A percentile compares a stretch with the other conserved stretches of the same genome.
Evolutionary conservation across 2,113 vertebrate species (phyloP).

Genomic region (Psammodynastes pulverulentus): DNA sequence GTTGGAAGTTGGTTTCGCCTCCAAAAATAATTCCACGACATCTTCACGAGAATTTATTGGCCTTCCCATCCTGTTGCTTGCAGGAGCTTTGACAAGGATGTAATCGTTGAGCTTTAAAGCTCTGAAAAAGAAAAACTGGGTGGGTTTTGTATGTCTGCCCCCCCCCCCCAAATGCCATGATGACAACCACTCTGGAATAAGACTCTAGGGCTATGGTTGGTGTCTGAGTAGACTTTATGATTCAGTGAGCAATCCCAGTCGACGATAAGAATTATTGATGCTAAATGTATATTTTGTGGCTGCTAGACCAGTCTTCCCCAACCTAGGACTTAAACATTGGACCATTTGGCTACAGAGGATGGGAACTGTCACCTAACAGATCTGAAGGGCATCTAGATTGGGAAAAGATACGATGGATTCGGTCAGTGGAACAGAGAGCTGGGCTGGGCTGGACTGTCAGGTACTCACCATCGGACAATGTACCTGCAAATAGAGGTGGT

Average conservation of each 20-base stretch:
- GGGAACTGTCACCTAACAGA: background rate
- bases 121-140: too few species aligned
- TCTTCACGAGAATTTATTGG: background rate
- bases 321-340: background rate
- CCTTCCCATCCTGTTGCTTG: background rate
- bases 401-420: background rate
- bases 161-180: background rate
- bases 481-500: too few species aligned
- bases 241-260: background rate
- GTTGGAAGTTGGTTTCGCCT: background rate
- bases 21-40: background rate
- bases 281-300: background rate
- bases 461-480: too few species aligned
- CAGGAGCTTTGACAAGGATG: too few species aligned
- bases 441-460: background rate
- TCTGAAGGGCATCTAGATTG: background rate
- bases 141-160: background rate
- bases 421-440: background rate
- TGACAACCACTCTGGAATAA: background rate
- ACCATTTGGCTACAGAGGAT: background rate
- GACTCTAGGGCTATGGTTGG: background rate
- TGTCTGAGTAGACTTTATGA: background rate
- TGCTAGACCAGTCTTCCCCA: background rate
- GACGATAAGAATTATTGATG: background rate
- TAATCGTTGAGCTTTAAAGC: background rate